Percentiles rank a stretch among this genome's conserved stretches.
phyloP scores from a whole-genome alignment of 2,797 vertebrate species.

The Tachyglossus aculeatus region DNA sequence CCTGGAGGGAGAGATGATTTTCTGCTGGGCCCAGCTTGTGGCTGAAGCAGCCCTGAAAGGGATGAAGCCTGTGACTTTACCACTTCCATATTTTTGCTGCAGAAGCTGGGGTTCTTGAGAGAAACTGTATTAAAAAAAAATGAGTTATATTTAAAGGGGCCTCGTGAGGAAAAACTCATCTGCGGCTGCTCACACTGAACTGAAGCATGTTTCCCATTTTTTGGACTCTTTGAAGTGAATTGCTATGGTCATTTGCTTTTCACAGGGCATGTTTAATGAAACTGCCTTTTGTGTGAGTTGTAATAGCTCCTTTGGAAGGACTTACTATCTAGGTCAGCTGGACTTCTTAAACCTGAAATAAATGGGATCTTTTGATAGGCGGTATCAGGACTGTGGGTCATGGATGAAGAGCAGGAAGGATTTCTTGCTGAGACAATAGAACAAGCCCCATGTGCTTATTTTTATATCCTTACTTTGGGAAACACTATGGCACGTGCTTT shows the following conservation, averaged over 20 bases:
- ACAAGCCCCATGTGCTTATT: slow-evolving; percentile 1
- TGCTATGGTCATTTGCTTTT: slow-evolving; percentile 41
- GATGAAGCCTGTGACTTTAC: too few species aligned
- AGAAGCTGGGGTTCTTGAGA: neutral
- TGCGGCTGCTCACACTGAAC: neutral
- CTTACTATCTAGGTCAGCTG: slow-evolving; percentile 36
- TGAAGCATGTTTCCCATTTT: slow-evolving; percentile 23
- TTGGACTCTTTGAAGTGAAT: slow-evolving; percentile 25
- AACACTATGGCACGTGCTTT: neutral
- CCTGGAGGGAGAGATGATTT: too few species aligned
- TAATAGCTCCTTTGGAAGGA: slow-evolving; percentile 12
- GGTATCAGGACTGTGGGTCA: neutral
- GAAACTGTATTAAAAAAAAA: slow-evolving; percentile 27
- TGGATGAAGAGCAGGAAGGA: slow-evolving; percentile 22
- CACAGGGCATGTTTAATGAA: slow-evolving; percentile 31
- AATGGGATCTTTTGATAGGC: slow-evolving; percentile 41
- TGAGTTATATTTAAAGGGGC: slow-evolving; percentile 25
- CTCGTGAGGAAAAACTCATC: neutral
- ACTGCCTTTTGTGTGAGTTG: slow-evolving; percentile 39
- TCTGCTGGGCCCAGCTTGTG: too few species aligned
- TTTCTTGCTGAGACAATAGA: slow-evolving; percentile 14
- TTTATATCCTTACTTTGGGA: slow-evolving; percentile 18
- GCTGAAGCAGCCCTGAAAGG: too few species aligned
- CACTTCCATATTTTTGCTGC: neutral
- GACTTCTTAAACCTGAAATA: slow-evolving; percentile 47